Base-by-base conservation (phyloP, 2,888 invertebrate genomes). In the Lycia hirtaria region DNA sequence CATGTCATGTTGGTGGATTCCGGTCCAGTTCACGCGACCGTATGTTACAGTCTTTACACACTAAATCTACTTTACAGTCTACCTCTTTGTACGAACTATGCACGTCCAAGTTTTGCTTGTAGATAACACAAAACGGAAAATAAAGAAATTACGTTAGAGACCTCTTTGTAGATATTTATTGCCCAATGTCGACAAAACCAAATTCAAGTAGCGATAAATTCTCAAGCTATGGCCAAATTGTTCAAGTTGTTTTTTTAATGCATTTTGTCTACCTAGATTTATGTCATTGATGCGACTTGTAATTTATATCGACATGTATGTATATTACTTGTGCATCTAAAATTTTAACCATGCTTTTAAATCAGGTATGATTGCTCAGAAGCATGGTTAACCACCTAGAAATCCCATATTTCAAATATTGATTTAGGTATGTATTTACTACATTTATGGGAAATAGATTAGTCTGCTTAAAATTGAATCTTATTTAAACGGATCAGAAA, bases 11-110 rank as follows among this genome's bases (percentile, higher is more conserved):
- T 12, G 3, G 35, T 26, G 47, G 15, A 37, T 32, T 14, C 19
- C 12, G 22, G 19, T 10, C 20, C 24, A 12, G 6, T 14, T 22
- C 47, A 35, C 35, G 24, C 47, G 47, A 48, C 6, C 49, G 26
- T 38, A 28, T 28, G n/a, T 38, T 9, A 12, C 19, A 7, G 14
- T 24, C 12, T 10, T 7, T 12, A 9, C 19, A 15, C 32, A 30
- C 19, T 50, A 50, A 40, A 40, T 50, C 14, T 22, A 40, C 40
- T 38, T 14, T 32, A 48, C 38, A 28, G 40, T 40, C 40, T 30
- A 40, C 49, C 20, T 24, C 30, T 38, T 38, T 38, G 49, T 26
- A 48, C 38, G 30, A 38, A 19, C 26, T 19, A 19, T 37, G 33
- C 14, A 32, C 14, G n/a, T 38, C 38, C 19, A n/a, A 38, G 38